These are phyloP conservation scores for Calypte anna DNA, from an alignment of 2,113 vertebrate genomes.

Conservation along the genomic window DNA sequence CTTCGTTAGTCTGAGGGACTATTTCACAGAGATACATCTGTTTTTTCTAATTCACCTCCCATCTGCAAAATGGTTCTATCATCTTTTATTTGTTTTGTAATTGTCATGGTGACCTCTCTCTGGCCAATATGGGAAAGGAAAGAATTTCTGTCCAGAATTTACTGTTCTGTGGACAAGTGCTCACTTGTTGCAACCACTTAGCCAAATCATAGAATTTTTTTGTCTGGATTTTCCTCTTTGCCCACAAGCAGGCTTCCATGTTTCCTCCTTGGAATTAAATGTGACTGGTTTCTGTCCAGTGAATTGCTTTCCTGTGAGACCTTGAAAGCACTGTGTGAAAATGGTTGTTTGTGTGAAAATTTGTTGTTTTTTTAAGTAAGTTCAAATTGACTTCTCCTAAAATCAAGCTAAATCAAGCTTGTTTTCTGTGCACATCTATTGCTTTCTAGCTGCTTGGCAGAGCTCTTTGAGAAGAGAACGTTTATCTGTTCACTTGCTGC, in stretches of 20 bases:
- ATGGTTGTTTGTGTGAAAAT: neutral
- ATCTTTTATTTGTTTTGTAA: neutral
- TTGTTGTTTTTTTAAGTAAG: neutral
- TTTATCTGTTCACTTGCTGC: neutral
- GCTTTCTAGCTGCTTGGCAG: neutral
- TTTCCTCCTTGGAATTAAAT: neutral
- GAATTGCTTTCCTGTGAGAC: neutral
- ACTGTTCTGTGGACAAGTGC: neutral
- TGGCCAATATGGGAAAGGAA: neutral
- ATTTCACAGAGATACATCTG: neutral
- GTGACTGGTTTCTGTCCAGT: neutral
- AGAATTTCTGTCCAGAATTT: neutral
- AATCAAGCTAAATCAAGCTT: neutral
- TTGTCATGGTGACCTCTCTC: neutral
- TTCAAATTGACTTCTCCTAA: neutral
- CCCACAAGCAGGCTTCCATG: neutral
- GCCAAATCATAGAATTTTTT: neutral
- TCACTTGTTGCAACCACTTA: neutral
- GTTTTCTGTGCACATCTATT: neutral
- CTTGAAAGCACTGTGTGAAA: neutral
- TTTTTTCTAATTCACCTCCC: neutral
- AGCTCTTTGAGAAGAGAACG: neutral
- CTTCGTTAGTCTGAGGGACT: neutral
- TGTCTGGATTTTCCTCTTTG: neutral
- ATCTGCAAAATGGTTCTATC: neutral